Conservation (phyloP, 2,113 vertebrate genomes). For the Nothocercus nigrocapillus region DNA sequence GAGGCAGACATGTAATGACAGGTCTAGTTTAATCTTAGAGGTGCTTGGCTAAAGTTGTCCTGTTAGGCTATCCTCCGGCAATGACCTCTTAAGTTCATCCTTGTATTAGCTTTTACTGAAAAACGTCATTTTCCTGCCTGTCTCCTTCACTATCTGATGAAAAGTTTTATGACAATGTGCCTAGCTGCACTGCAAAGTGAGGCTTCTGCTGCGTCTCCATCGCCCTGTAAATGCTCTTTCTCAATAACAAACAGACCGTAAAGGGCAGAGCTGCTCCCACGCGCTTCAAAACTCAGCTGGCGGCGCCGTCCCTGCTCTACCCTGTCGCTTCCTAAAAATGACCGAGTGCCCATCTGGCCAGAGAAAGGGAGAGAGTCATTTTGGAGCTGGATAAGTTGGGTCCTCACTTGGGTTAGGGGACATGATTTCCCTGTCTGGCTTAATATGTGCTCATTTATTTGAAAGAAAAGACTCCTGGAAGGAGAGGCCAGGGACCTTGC, state of each 20-base stretch:
- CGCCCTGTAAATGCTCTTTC: background rate
- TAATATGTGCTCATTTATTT: background rate
- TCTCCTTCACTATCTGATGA: background rate
- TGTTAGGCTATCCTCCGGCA: background rate
- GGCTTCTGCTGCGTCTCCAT: background rate
- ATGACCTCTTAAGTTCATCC: background rate
- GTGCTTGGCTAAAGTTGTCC: background rate
- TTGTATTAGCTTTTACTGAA: background rate
- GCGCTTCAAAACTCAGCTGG: background rate
- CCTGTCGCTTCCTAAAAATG: background rate
- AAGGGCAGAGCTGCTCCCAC: background rate
- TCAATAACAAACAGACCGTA: background rate
- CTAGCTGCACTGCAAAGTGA: background rate
- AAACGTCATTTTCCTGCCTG: background rate
- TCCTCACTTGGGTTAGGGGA: background rate
- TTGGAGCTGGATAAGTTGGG: background rate
- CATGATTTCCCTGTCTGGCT: background rate
- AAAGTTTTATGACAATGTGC: background rate
- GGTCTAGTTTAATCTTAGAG: background rate
- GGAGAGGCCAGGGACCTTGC: background rate
- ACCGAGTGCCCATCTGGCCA: background rate
- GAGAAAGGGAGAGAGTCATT: background rate
- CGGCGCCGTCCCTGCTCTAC: background rate
- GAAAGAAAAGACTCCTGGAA: background rate
- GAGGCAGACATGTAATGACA: background rate